Base-by-base conservation (phyloP, 2,113 vertebrate genomes). In the Myiopsitta monachus region DNA sequence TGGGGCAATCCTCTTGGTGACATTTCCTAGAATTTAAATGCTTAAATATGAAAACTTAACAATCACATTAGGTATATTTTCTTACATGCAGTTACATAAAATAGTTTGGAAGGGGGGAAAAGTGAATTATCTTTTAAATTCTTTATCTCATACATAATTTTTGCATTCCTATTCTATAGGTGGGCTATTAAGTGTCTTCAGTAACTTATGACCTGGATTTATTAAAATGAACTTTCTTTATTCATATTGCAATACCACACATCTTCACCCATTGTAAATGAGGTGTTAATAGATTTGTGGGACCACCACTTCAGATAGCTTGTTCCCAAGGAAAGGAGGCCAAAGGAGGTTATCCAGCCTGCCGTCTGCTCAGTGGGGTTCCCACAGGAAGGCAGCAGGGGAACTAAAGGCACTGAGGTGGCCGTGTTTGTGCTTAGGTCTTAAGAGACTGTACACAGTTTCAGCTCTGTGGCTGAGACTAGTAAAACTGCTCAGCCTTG, bases 391-490 rank as follows among this genome's bases (percentile, higher is more conserved):
- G 10, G 13, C 2, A 2, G 6, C 19, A 27, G 36, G 27, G 10
- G 14, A 79, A 3, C 10, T 17, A 15, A 66, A 16, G 26, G 18
- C 39, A 62, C 16, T 0, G 0, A 14, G 1, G 7, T 64, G 28
- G 0, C 4, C 1, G 1, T 6, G 10, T 7, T 39, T 1, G 0
- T 19, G 8, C 5, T 78, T 28, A 36, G 26, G 17, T 15, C 44
- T 62, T 78, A 59, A 59, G 47, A 55, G 4, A 41, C 16, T 2
- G 0, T 9, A 7, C 17, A 63, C 9, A 5, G 14, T 27, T 83
- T 69, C 14, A 30, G 3, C 10, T 46, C 3, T 46, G 54, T 43
- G 19, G 31, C 0, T 66, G 36, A 46, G 24, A 47, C 27, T 47
- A 47, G n/a, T 5, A 27, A 64, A 85, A 55, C 15, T 13, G 19